A percentile compares a stretch with the other conserved stretches of the same genome.
Evolutionary conservation across 1,140 invertebrate genomes (phyloP).

Genomic region (Neodiprion lecontei): DNA sequence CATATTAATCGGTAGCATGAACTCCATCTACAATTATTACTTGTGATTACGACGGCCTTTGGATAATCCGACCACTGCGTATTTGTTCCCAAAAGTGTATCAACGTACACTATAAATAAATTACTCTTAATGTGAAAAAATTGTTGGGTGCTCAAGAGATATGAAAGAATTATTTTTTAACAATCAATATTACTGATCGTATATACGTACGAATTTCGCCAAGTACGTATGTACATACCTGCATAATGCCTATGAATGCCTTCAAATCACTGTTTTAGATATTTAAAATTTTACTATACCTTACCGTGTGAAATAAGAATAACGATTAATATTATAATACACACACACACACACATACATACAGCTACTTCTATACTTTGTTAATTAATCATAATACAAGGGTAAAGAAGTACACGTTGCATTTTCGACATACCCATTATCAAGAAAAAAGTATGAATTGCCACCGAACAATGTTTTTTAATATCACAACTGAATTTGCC

Average conservation of each 20-base stretch:
- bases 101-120: neutral
- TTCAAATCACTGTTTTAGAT: neutral
- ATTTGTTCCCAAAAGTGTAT: neutral
- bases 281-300: neutral
- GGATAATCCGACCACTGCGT: no score
- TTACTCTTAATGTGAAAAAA: neutral
- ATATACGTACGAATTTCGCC: no score
- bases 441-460: no score
- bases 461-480: no score
- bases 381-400: no score
- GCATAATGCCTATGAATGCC: neutral
- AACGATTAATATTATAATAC: no score
- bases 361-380: no score
- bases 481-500: no score
- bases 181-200: neutral
- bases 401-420: no score
- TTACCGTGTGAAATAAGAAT: no score
- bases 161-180: neutral
- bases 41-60: constrained; percentile 2
- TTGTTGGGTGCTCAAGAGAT: neutral
- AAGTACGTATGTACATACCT: neutral
- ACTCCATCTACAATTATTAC: neutral
- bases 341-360: no score
- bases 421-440: no score
- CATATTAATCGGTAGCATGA: neutral